phyloP scores from a whole-genome alignment of 2,113 vertebrate species.

The Ariopsis seemanni region DNA sequence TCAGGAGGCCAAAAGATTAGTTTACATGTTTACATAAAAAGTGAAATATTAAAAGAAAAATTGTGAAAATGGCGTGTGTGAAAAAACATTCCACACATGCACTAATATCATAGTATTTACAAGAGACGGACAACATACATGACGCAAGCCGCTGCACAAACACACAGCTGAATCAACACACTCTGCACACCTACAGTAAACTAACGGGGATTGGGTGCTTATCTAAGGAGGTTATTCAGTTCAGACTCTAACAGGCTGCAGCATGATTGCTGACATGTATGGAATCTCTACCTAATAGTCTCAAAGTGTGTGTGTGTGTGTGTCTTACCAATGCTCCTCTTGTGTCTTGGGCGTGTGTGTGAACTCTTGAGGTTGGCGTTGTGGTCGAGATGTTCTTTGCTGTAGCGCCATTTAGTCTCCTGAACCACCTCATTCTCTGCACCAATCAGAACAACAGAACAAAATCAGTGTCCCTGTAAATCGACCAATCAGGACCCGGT shows the following conservation, averaged over 20 bases:
- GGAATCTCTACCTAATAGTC: constrained; percentile 42
- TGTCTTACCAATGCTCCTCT: constrained; percentile 68
- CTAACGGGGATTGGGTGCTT: not conserved
- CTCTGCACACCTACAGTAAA: not conserved
- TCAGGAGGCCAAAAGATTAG: not conserved
- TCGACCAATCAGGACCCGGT: not conserved
- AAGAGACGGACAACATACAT: not conserved
- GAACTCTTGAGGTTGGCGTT: constrained; percentile 60
- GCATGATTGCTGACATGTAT: constrained; percentile 36
- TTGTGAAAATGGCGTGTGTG: not conserved
- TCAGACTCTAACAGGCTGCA: constrained; percentile 34
- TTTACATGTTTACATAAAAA: not conserved
- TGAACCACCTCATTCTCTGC: constrained; percentile 71
- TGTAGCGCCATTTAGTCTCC: constrained; percentile 66
- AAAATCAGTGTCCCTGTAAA: constrained; percentile 7
- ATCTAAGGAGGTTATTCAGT: constrained; percentile 36
- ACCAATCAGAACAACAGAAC: constrained; percentile 53
- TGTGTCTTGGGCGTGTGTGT: constrained; percentile 63
- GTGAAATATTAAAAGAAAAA: not conserved
- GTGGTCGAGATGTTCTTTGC: constrained; percentile 68
- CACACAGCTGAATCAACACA: constrained; percentile 20
- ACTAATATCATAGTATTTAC: not conserved
- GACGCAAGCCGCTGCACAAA: not conserved
- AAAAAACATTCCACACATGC: not conserved
- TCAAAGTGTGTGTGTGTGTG: constrained; percentile 47